Conservation (phyloP, 2,888 invertebrate genomes). For the Harmothoe impar region DNA sequence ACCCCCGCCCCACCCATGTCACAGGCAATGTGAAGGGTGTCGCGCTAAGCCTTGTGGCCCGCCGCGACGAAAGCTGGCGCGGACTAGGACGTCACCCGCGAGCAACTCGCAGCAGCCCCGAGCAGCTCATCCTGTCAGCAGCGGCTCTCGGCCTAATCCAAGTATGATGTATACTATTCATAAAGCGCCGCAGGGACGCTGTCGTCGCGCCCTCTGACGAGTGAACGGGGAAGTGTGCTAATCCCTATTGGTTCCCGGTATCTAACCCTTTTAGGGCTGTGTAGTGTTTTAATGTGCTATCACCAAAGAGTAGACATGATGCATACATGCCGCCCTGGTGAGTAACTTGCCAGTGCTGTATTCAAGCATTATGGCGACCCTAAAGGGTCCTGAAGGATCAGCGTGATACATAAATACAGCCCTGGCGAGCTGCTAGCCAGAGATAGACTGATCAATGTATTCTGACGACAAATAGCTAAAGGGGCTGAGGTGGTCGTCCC, state of each 20-base stretch:
- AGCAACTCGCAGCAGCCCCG: not conserved
- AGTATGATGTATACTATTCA: conserved; percentile 62
- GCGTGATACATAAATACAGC: too few species aligned
- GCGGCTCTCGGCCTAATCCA: conserved; percentile 49
- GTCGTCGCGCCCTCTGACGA: conserved; percentile 33
- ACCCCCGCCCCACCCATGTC: conserved; percentile 14
- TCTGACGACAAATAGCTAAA: too few species aligned
- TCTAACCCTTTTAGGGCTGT: too few species aligned
- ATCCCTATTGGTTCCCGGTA: conserved; percentile 1
- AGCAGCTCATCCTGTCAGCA: conserved; percentile 55
- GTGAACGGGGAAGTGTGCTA: not conserved
- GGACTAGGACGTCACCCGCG: conserved; percentile 52
- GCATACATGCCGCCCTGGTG: too few species aligned
- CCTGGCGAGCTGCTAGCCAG: too few species aligned
- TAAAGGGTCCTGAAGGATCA: too few species aligned
- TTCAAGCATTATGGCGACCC: too few species aligned
- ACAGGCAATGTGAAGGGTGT: conserved; percentile 59
- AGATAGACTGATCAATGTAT: too few species aligned
- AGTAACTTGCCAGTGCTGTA: too few species aligned
- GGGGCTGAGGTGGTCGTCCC: too few species aligned
- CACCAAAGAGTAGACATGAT: too few species aligned
- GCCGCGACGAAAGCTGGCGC: conserved; percentile 48
- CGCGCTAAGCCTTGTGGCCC: conserved; percentile 22
- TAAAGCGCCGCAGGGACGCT: conserved; percentile 49
- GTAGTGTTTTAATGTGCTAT: too few species aligned